These are phyloP conservation scores for Drosophila elegans DNA, from an alignment of 1,140 invertebrate species.

Conservation along the genomic window DNA sequence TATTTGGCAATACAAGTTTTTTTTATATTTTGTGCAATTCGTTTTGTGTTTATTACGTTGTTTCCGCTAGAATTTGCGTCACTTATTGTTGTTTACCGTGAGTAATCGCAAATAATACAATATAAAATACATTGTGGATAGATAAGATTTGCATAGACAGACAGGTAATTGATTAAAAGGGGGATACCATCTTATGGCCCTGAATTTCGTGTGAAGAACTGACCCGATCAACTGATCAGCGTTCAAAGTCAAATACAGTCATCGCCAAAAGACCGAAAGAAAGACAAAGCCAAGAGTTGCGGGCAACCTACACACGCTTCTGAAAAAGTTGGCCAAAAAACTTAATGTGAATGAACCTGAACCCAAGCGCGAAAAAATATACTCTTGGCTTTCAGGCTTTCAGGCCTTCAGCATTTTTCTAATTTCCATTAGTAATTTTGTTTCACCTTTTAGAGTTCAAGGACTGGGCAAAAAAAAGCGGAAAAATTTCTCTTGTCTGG, in stretches of 20 bases:
- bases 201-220: constrained; percentile 1
- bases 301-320: constrained; percentile 23
- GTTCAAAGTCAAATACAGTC: constrained; percentile 38
- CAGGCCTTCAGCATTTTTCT: constrained; percentile 25
- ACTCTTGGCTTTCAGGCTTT: neutral
- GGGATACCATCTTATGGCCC: neutral
- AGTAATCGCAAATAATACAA: constrained; percentile 15
- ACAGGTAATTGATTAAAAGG: neutral
- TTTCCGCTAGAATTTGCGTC: constrained; percentile 29
- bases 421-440: constrained; percentile 19
- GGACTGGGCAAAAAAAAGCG: constrained; percentile 13
- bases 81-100: constrained; percentile 10
- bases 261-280: constrained; percentile 2
- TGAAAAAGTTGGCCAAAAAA: constrained; percentile 21
- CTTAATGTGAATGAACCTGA: constrained; percentile 50
- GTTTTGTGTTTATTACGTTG: constrained; percentile 25
- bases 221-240: constrained; percentile 5
- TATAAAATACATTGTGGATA: constrained; percentile 3
- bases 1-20: constrained; percentile 32
- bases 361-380: constrained; percentile 6
- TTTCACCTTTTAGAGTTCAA: constrained; percentile 31
- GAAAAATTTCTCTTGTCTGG: constrained; percentile 43
- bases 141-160: constrained; percentile 29
- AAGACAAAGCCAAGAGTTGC: constrained; percentile 6
- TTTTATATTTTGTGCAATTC: constrained; percentile 4